Evolutionary conservation across 1,140 invertebrate species (phyloP).

Genomic region (Papilio dardanus): DNA sequence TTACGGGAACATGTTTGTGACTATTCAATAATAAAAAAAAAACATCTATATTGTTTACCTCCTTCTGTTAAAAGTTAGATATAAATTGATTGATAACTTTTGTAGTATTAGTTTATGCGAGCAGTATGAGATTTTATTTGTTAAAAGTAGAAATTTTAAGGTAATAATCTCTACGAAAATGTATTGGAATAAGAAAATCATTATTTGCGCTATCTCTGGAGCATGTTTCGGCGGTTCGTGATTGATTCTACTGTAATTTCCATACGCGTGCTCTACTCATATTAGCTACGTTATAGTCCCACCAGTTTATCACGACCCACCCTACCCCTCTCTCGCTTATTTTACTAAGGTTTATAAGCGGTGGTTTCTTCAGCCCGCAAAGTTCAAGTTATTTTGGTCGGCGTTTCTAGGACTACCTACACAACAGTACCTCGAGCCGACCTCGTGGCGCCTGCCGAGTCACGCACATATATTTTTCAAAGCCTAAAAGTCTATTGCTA

Average conservation of each 20-base stretch:
- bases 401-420: slow-evolving; percentile 72
- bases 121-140: background rate
- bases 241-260: slow-evolving; percentile 81
- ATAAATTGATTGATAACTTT: no score
- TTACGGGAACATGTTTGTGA: background rate
- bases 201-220: slow-evolving; percentile 72
- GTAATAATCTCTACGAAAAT: slow-evolving; percentile 61
- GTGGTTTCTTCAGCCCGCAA: slow-evolving; percentile 47
- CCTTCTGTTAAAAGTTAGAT: no score
- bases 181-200: slow-evolving; percentile 64
- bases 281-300: slow-evolving; percentile 72
- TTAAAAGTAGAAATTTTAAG: background rate
- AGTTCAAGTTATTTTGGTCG: slow-evolving; percentile 57
- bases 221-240: slow-evolving; percentile 76
- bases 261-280: slow-evolving; percentile 78
- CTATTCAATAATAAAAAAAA: no score
- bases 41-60: no score
- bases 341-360: slow-evolving; percentile 44
- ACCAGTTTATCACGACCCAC: slow-evolving; percentile 51
- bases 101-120: no score
- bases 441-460: slow-evolving; percentile 78
- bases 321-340: slow-evolving; percentile 39
- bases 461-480: slow-evolving; percentile 77
- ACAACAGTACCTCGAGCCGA: slow-evolving; percentile 71
- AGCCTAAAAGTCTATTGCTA: slow-evolving; percentile 65